Evolutionary conservation across 2,888 invertebrate species (phyloP), one percentile per base, ranked within the genome.

Genomic region (Synergus japonicus): DNA sequence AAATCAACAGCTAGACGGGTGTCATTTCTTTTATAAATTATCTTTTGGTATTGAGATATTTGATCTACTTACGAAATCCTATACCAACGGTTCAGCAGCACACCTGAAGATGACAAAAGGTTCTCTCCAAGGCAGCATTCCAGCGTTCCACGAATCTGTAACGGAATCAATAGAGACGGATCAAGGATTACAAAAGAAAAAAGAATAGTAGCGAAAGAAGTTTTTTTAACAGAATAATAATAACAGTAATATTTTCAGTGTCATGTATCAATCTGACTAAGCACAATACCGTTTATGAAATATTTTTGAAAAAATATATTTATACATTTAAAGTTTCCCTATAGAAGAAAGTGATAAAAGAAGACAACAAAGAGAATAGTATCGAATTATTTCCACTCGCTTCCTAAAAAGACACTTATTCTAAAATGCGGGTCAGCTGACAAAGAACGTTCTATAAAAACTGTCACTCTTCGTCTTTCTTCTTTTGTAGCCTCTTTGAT

Each of bases 31-130:
- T 63, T 7, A 29, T 29, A 4, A 29, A 63, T 29, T 63, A 63
- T 63, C 18, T 63, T 65, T 66, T 15, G 10, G 22, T 67, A 29
- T 12, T 44, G 5, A 67, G 67, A 67, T 43, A 67, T 67, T 67
- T 13, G 67, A 67, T 67, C 67, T 46, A 67, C 22, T 67, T 67
- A 46, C 22, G 44, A 67, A 67, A 67, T 46, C 44, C 22, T 22
- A 67, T 9, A 18, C 67, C 46, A 44, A 18, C 18, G 18, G 15
- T 13, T 22, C 29, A 63, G 13, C 63, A 63, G 13, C 13, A 43
- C 43, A 66, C 13, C 10, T 41, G 43, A 43, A 9, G 66, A 43
- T 66, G 43, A 66, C 66, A 66, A 66, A 65, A 65, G 65, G 65
- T 37, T 15, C 29, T 65, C 37, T 13, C 5, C 41, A 18, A 66